phyloP scores from a whole-genome alignment of 2,113 vertebrate genomes.

The Dinomys branickii region DNA sequence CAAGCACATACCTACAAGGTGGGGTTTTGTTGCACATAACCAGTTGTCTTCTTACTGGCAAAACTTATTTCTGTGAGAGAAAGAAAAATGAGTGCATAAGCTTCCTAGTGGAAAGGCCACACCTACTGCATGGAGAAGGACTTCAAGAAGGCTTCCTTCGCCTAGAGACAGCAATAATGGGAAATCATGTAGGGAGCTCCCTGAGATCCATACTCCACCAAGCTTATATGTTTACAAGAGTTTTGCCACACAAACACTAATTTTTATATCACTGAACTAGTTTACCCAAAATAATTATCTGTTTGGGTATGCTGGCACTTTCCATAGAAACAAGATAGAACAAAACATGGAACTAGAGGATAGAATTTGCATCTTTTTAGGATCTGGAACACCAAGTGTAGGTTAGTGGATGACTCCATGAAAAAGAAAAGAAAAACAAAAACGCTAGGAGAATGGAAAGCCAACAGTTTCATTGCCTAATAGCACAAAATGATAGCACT shows the following conservation, averaged over 20 bases:
- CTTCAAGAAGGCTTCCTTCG: neutral
- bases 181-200: accelerated
- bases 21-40: neutral
- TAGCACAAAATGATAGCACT: neutral
- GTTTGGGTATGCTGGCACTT: neutral
- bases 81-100: neutral
- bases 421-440: neutral
- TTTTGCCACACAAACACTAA: neutral
- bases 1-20: neutral
- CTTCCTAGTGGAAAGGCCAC: neutral
- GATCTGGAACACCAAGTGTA: neutral
- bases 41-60: neutral
- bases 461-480: neutral
- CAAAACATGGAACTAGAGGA: accelerated
- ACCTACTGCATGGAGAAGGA: neutral
- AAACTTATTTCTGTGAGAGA: neutral
- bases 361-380: neutral
- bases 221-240: accelerated
- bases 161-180: neutral
- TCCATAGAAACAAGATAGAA: neutral
- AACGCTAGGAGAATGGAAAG: neutral
- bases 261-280: neutral
- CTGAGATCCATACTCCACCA: neutral
- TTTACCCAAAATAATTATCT: neutral
- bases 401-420: neutral